These are phyloP conservation scores for Mola mola DNA, from an alignment of 2,113 vertebrate genomes.

Conservation along the genomic window DNA sequence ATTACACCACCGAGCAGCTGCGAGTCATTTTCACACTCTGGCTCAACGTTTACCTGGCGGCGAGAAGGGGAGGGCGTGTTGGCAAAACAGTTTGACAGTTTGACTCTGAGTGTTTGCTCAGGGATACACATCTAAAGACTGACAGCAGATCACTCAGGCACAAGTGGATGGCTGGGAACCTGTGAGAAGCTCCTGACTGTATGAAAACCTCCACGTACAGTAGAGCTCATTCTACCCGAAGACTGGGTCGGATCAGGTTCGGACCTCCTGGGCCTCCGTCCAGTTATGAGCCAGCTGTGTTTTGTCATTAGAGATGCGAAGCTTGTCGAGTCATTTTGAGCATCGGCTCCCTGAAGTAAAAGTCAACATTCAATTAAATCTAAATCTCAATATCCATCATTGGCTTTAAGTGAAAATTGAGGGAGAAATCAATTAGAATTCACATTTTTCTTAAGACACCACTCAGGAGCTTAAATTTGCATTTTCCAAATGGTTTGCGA, in stretches of 20 bases:
- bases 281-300: not conserved
- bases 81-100: slow-evolving; percentile 48
- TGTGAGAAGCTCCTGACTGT: not conserved
- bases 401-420: too few species aligned
- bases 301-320: not conserved
- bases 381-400: too few species aligned
- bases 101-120: slow-evolving; percentile 28
- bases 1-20: slow-evolving; percentile 8
- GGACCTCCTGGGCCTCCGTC: not conserved
- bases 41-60: slow-evolving; percentile 13
- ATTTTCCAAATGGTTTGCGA: too few species aligned
- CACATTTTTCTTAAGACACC: too few species aligned
- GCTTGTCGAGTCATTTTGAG: not conserved
- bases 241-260: not conserved
- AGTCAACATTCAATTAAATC: too few species aligned
- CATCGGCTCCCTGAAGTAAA: not conserved
- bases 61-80: slow-evolving; percentile 17
- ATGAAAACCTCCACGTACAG: not conserved
- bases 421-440: too few species aligned
- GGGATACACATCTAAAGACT: too few species aligned
- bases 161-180: not conserved
- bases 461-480: too few species aligned
- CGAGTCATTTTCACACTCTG: slow-evolving; percentile 15
- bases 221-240: not conserved
- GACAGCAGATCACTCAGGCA: too few species aligned